Conservation (phyloP, 2,888 invertebrate species). For the Cistogaster globosa region DNA sequence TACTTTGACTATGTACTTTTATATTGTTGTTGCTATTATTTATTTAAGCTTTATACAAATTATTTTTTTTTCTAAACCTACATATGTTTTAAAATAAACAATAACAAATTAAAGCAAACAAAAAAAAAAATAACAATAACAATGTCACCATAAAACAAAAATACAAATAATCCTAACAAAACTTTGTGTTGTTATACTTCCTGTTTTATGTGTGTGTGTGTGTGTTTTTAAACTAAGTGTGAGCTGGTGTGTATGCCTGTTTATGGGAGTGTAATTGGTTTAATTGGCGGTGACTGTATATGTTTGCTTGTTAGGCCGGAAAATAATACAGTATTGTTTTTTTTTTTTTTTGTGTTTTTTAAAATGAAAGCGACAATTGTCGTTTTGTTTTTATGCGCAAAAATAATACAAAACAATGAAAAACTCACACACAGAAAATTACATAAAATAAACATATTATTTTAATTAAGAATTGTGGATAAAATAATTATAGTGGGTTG, state of each 20-base stretch:
- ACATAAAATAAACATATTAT: slow-evolving; percentile 28
- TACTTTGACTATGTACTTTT: slow-evolving; percentile 16
- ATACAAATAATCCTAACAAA: slow-evolving; percentile 24
- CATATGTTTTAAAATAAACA: slow-evolving; percentile 41
- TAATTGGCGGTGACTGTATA: background rate
- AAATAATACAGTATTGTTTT: slow-evolving; percentile 23
- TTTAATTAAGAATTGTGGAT: background rate
- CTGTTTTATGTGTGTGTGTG: background rate
- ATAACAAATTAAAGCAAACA: slow-evolving; percentile 8
- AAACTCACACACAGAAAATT: background rate
- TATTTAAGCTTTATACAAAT: slow-evolving; percentile 31
- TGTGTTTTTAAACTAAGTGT: background rate
- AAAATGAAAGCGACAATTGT: slow-evolving; percentile 27
- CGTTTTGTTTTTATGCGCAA: slow-evolving; percentile 36
- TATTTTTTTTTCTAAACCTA: background rate
- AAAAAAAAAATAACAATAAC: slow-evolving; percentile 21
- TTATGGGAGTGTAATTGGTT: background rate
- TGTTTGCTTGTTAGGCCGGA: slow-evolving; percentile 8
- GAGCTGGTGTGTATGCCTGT: background rate
- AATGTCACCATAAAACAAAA: slow-evolving; percentile 28
- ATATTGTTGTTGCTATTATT: slow-evolving; percentile 26
- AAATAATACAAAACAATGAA: slow-evolving; percentile 25
- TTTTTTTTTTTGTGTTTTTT: slow-evolving; percentile 34
- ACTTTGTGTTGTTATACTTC: slow-evolving; percentile 27
- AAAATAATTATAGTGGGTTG: background rate